Evolutionary conservation across 2,113 vertebrate genomes (phyloP), one percentile per base, ranked within the genome.

Genomic region (Calyptommatus sinebrachiatus): DNA sequence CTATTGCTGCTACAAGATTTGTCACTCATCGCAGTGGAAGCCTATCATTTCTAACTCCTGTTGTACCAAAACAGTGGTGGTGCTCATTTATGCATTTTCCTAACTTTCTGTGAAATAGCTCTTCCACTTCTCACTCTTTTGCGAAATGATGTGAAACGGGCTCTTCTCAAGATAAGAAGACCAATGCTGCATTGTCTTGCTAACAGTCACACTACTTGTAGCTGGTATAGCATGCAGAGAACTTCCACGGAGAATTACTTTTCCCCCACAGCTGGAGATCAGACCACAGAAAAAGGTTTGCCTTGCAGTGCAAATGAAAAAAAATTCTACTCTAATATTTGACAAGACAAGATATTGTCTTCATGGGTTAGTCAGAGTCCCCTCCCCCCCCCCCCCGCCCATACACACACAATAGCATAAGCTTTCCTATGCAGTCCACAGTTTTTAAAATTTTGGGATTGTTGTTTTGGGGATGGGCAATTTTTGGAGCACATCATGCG

Each of bases 31-130:
- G n/a, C 22, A 16, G 53, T 60, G 22, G 65, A 50, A 10, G 60
- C 75, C 0, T 3, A 60, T 7, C 0, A 0, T 48, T 22, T 1
- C 12, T 46, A 31, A 53, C 46, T 28, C 5, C 12, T 46, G 24
- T 8, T n/a, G 60, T 1, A 20, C 35, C 9, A 76, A n/a, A 76
- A 2, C 21, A 8, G 14, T 2, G 31, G 28, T 18, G 28, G 35
- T 20, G 9, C 14, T 21, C n/a, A 20, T 73, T 31, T 9, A 28
- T 57, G 48, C 21, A 29, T 18, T 20, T 73, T 21, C 29, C 22
- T 26, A 11, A 26, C 45, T n/a, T 22, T 20, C 7, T 10, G 5
- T 1, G 3, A 57, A 28, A 76, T 21, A 41, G 4, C 16, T 26
- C 61, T n/a, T 8, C 31, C 26, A 10, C 35, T 53, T 26, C 8